Conservation (phyloP, 2,113 vertebrate species). For the Microtus ochrogaster region DNA sequence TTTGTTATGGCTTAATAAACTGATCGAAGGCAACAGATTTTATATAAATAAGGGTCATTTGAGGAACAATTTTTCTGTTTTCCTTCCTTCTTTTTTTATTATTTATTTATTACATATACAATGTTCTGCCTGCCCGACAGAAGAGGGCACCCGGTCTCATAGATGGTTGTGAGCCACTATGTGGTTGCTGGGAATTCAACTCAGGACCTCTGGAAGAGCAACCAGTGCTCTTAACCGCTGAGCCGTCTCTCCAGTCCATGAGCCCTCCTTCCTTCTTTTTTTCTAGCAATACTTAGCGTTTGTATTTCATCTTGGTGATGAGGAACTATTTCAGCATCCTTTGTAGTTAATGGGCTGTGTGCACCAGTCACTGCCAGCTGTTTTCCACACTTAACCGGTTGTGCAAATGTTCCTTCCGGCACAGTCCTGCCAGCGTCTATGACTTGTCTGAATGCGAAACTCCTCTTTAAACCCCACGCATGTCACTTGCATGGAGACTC, state of each 20-base stretch:
- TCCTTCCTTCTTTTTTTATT: neutral
- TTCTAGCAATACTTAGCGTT: neutral
- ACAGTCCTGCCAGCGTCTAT: neutral
- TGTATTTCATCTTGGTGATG: neutral
- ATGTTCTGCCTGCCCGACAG: too few species aligned
- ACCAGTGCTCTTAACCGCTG: too few species aligned
- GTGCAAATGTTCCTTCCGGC: neutral
- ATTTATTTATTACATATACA: too few species aligned
- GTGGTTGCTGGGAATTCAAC: too few species aligned
- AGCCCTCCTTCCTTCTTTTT: neutral
- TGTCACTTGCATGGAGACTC: neutral
- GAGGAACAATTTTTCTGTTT: neutral
- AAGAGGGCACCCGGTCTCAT: too few species aligned
- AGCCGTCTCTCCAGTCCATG: too few species aligned
- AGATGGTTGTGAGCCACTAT: too few species aligned
- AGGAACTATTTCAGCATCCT: neutral
- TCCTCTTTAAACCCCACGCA: neutral
- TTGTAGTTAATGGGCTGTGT: neutral
- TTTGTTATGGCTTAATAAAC: neutral
- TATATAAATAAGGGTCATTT: neutral
- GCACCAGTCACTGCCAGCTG: neutral
- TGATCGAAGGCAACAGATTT: neutral
- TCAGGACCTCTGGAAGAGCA: too few species aligned
- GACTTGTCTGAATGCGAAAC: neutral
- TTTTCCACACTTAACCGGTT: neutral